Percentiles rank a stretch among this genome's conserved stretches.
Conservation (phyloP, 2,113 vertebrate species). For the Thunnus thynnus region DNA sequence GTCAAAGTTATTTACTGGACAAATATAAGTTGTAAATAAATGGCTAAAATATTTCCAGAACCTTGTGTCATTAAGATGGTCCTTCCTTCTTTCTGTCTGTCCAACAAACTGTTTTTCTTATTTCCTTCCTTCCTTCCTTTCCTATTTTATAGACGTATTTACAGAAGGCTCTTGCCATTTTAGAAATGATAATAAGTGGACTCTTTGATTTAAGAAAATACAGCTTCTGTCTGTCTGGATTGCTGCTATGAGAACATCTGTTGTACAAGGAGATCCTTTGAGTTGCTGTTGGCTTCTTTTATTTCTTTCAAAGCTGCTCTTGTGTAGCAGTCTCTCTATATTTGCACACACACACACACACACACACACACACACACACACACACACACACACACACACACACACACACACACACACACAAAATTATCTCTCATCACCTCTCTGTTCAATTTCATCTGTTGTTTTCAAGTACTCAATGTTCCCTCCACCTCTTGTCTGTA, state of each 20-base stretch:
- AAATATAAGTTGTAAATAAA: not conserved
- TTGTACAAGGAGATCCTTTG: not conserved
- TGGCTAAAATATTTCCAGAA: not conserved
- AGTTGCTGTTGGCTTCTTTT: not conserved
- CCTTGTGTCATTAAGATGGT: not conserved
- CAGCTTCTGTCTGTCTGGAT: not conserved
- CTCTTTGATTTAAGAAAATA: not conserved
- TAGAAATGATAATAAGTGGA: slow-evolving; percentile 1
- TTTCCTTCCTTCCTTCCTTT: no score
- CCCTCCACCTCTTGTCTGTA: not conserved
- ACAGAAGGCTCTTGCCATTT: no score
- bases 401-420: not conserved
- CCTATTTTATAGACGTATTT: no score
- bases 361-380: not conserved
- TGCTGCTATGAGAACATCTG: not conserved
- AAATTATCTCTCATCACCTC: not conserved
- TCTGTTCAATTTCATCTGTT: not conserved
- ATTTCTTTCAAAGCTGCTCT: not conserved
- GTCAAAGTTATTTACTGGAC: not conserved
- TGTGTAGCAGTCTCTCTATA: not conserved
- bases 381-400: no score
- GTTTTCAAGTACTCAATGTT: not conserved
- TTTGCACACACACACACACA: not conserved
- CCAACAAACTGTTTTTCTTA: no score
- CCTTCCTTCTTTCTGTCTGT: not conserved